Evolutionary conservation across 2,888 invertebrate genomes (phyloP).

Genomic region (Thelaira solivaga): DNA sequence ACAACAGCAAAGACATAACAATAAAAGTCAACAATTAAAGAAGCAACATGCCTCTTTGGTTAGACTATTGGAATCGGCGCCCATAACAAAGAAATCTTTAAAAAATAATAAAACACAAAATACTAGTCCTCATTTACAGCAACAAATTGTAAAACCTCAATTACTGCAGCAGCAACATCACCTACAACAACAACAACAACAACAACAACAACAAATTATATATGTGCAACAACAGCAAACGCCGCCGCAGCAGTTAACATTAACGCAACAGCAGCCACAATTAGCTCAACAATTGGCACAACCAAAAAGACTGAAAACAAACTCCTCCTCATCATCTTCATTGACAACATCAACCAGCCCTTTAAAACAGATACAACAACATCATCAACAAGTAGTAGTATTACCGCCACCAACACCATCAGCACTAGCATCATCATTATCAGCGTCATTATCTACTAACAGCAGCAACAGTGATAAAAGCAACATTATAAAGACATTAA

Average conservation of each 20-base stretch:
- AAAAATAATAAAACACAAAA: conserved; percentile 52
- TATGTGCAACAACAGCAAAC: conserved; percentile 62
- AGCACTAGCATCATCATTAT: conserved; percentile 45
- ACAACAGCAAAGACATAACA: conserved; percentile 56
- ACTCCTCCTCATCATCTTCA: conserved; percentile 55
- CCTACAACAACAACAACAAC: conserved; percentile 58
- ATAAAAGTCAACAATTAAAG: conserved; percentile 78
- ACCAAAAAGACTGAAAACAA: conserved; percentile 75
- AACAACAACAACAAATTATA: conserved; percentile 62
- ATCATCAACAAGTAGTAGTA: conserved; percentile 47
- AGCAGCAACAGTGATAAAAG: conserved; percentile 44
- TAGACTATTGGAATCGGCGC: conserved; percentile 81
- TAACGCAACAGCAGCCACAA: conserved; percentile 52
- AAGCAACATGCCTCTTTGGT: conserved; percentile 82
- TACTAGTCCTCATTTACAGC: conserved; percentile 54
- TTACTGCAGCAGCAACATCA: conserved; percentile 53
- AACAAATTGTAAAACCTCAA: conserved; percentile 57
- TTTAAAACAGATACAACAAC: conserved; percentile 49
- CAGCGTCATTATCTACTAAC: conserved; percentile 27
- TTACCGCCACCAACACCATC: conserved; percentile 21
- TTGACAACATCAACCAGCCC: conserved; percentile 49
- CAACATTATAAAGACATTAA: conserved; percentile 62
- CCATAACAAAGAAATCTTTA: conserved; percentile 69
- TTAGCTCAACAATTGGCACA: conserved; percentile 66
- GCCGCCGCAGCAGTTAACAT: conserved; percentile 43